phyloP scores from a whole-genome alignment of 2,888 invertebrate genomes.

The Cremastinae sp. region DNA sequence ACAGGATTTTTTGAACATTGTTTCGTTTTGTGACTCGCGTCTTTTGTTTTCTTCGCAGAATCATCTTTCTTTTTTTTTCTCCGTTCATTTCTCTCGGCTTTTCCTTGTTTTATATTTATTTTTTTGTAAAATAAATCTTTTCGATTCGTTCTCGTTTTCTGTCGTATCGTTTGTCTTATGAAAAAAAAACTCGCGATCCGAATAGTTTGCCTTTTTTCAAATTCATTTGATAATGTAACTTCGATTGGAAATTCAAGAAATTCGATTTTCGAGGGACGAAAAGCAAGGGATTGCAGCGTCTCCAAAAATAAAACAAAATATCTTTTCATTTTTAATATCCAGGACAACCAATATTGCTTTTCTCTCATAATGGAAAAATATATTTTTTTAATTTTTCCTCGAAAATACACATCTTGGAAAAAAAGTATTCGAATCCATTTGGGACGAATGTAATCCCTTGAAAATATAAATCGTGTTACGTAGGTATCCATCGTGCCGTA shows the following conservation, averaged over 20 bases:
- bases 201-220: neutral
- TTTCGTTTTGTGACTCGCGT: constrained; percentile 36
- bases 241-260: constrained; percentile 1
- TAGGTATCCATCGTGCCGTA: constrained; percentile 68
- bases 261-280: neutral
- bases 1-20: neutral
- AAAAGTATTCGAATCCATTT: constrained; percentile 43
- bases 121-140: constrained; percentile 16
- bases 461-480: constrained; percentile 60
- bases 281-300: neutral
- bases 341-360: too few species aligned
- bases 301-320: neutral
- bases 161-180: constrained; percentile 55
- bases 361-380: too few species aligned
- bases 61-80: constrained; percentile 23
- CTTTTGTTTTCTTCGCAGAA: neutral
- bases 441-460: constrained; percentile 1
- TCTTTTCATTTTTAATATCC: neutral
- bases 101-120: constrained; percentile 28
- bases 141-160: constrained; percentile 59
- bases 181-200: too few species aligned
- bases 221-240: neutral
- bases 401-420: too few species aligned
- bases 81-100: constrained; percentile 52
- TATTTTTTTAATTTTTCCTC: too few species aligned